Evolutionary conservation across 2,797 vertebrate species (phyloP).

Genomic region (Sebastolobus alascanus): DNA sequence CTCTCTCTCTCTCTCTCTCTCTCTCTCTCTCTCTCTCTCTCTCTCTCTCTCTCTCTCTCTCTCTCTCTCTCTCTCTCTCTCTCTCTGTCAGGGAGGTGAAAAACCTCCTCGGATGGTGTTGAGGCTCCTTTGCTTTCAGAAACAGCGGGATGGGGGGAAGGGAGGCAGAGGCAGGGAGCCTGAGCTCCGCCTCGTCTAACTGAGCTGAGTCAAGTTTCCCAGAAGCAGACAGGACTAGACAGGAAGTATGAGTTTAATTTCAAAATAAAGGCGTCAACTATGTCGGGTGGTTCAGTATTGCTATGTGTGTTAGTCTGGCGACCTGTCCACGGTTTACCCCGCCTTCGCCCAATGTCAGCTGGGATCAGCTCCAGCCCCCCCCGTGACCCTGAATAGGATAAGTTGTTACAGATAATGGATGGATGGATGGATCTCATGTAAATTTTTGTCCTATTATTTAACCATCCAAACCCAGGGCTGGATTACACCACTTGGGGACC

Average conservation of each 20-base stretch:
- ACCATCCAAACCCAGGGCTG: too few relatives aligned
- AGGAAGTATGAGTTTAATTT: slow-evolving; percentile 28
- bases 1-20: slow-evolving; percentile 1
- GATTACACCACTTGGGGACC: too few relatives aligned
- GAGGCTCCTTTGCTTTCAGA: slow-evolving; percentile 72
- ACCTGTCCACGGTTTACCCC: too few relatives aligned
- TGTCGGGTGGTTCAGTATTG: not conserved
- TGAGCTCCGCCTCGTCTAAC: slow-evolving; percentile 72
- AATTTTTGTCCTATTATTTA: too few relatives aligned
- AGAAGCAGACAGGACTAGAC: not conserved
- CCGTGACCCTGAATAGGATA: too few relatives aligned
- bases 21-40: not conserved
- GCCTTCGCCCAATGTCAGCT: too few relatives aligned
- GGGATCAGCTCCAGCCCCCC: too few relatives aligned
- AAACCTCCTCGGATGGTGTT: slow-evolving; percentile 70
- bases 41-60: not conserved
- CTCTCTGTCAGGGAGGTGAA: slow-evolving; percentile 62
- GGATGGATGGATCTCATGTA: too few relatives aligned
- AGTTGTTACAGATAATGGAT: too few relatives aligned
- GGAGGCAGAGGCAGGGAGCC: slow-evolving; percentile 67
- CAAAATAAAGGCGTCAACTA: slow-evolving; percentile 59
- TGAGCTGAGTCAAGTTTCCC: slow-evolving; percentile 26
- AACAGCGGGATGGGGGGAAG: slow-evolving; percentile 76
- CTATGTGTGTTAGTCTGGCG: too few relatives aligned
- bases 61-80: slow-evolving; percentile 9